Base-by-base conservation (phyloP, 2,888 invertebrate species). In the Agrypnus murinus region DNA sequence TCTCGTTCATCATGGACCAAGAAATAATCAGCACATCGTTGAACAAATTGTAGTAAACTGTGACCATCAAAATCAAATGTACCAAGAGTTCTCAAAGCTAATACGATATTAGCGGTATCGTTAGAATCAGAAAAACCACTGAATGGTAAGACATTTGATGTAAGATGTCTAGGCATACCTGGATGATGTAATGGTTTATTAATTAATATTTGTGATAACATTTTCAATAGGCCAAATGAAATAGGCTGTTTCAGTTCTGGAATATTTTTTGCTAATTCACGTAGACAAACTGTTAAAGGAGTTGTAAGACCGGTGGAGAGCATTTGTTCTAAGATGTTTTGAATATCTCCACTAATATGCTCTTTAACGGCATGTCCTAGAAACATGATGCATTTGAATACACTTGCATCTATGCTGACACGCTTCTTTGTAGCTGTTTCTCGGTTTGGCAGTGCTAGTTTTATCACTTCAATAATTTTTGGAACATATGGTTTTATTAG, bases 351-450 rank as follows among this genome's bases (percentile, higher is more conserved):
- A 6, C 92, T 90, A 10, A 96, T 93, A 34, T 91, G 89, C 19
- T 92, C 91, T 74, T 93, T 93, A 0, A 97, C 77, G 0, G 98
- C 95, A 83, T 95, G 92, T 0, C 95, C 95, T 6, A 99, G 86
- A 75, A 98, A 88, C 31, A 97, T 96, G 17, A 99, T 93, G 83
- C 98, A 99, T 31, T 95, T 93, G 84, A 98, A 98, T 57, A 98
- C 94, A 0, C 95, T 92, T 0, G 97, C 94, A 81, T 99, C 98
- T 58, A 94, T 89, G 25, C 89, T 87, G 2, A 89, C 85, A 74
- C 92, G 89, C 79, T 94, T 94, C 81, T 95, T 96, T 69, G 91
- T 92, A 17, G 93, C 90, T 0, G 90, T 89, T 77, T 95, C 95
- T 80, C 92, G 90, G 0, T 93, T 88, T 0, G 97, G 97, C 15